These are phyloP conservation scores for Rhegmatorhina hoffmannsi DNA, from an alignment of 2,113 vertebrate genomes.

Conservation along the genomic window DNA sequence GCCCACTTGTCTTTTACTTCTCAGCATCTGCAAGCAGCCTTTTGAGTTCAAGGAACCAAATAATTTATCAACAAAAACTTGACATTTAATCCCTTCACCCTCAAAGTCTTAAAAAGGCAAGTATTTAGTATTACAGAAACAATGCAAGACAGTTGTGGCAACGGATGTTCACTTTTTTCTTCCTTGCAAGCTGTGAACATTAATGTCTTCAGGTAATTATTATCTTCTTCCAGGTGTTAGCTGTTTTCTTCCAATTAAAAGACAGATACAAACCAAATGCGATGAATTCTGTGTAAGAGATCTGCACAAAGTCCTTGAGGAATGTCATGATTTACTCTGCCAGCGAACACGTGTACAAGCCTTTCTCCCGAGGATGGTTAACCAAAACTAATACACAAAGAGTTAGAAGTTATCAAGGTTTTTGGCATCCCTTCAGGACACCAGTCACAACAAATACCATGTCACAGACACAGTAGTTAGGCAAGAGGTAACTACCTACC, in stretches of 20 bases:
- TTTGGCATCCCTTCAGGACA: background rate
- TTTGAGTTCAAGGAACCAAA: background rate
- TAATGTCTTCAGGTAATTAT: background rate
- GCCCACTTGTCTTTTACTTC: background rate
- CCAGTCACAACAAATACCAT: background rate
- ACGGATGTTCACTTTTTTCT: background rate
- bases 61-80: background rate
- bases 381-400: background rate
- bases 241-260: background rate
- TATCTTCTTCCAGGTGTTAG: background rate
- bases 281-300: background rate
- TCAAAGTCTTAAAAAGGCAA: background rate
- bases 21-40: background rate
- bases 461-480: background rate
- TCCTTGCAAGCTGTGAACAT: background rate
- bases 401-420: background rate
- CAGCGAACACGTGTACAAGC: background rate
- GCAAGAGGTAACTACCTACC: background rate
- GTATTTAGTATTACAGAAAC: background rate
- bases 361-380: background rate
- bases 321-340: background rate
- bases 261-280: background rate
- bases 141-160: background rate
- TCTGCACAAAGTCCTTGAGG: background rate
- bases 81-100: background rate